These are phyloP conservation scores for Aporophyla nigra DNA, from an alignment of 2,888 invertebrate species.

Conservation along the genomic window DNA sequence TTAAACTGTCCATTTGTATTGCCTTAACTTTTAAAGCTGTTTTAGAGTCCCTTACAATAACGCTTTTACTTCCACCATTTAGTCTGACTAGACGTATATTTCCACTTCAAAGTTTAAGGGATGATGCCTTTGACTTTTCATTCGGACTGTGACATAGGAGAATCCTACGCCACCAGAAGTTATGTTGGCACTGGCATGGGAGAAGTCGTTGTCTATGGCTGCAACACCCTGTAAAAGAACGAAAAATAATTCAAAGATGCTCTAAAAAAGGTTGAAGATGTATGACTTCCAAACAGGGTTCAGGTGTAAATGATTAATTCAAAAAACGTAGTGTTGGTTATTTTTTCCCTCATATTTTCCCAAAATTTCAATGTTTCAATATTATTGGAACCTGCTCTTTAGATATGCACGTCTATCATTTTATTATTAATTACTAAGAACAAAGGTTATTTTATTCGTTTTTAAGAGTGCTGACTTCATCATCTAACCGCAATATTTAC, in stretches of 20 bases:
- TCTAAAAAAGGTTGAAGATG: neutral
- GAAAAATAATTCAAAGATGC: no score
- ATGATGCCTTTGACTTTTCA: slow-evolving; percentile 88
- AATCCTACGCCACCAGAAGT: slow-evolving; percentile 86
- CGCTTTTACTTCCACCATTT: slow-evolving; percentile 2
- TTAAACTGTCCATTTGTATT: slow-evolving; percentile 30
- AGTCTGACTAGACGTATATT: slow-evolving; percentile 80
- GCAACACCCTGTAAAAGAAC: slow-evolving; percentile 83
- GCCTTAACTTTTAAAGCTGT: slow-evolving; percentile 48
- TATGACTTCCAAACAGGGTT: neutral
- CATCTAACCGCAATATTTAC: slow-evolving; percentile 32
- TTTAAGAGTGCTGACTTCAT: slow-evolving; percentile 31
- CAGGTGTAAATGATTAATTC: neutral
- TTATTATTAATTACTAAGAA: slow-evolving; percentile 18
- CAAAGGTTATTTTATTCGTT: slow-evolving; percentile 25
- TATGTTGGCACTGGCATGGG: slow-evolving; percentile 87
- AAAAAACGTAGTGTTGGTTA: neutral
- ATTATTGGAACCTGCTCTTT: neutral
- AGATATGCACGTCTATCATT: neutral
- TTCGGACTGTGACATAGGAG: slow-evolving; percentile 83
- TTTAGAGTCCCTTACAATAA: slow-evolving; percentile 23
- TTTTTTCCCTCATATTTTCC: neutral
- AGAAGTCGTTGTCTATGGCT: slow-evolving; percentile 87
- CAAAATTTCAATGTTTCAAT: slow-evolving; percentile 1
- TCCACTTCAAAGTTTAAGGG: slow-evolving; percentile 88